These are phyloP conservation scores for Parnassius orleans DNA, from an alignment of 2,888 invertebrate species.

Conservation along the genomic window DNA sequence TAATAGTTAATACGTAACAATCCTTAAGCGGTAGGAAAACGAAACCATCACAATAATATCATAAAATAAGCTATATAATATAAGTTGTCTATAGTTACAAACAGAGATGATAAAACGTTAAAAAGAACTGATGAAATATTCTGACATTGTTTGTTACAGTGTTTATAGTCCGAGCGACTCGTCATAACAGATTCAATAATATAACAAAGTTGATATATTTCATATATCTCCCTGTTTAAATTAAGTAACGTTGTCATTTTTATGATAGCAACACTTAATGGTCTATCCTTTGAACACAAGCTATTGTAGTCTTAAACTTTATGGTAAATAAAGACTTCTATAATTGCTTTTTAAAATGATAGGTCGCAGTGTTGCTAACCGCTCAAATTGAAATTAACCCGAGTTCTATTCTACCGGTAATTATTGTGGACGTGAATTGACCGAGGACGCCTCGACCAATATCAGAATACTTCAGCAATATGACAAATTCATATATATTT, in stretches of 20 bases:
- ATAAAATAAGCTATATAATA: constrained; percentile 76
- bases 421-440: constrained; percentile 57
- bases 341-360: constrained; percentile 9
- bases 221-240: constrained; percentile 57
- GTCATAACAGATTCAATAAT: constrained; percentile 37
- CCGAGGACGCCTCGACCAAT: constrained; percentile 47
- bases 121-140: constrained; percentile 51
- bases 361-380: constrained; percentile 15
- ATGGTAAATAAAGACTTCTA: constrained; percentile 3
- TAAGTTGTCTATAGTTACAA: constrained; percentile 72
- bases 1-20: constrained; percentile 72
- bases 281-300: constrained; percentile 38
- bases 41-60: constrained; percentile 77
- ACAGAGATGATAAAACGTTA: constrained; percentile 73
- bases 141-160: constrained; percentile 40
- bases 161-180: constrained; percentile 73
- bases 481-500: constrained; percentile 69
- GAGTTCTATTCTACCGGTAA: constrained; percentile 43
- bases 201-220: constrained; percentile 58
- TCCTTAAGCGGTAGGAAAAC: constrained; percentile 77
- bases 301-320: constrained; percentile 13
- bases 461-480: constrained; percentile 53
- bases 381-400: constrained; percentile 23
- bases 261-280: constrained; percentile 24
- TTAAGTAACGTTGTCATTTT: constrained; percentile 34